Percentiles rank a stretch among this genome's conserved stretches.
Evolutionary conservation across 1,140 invertebrate species (phyloP).

Genomic region (Temnothorax nylanderi): DNA sequence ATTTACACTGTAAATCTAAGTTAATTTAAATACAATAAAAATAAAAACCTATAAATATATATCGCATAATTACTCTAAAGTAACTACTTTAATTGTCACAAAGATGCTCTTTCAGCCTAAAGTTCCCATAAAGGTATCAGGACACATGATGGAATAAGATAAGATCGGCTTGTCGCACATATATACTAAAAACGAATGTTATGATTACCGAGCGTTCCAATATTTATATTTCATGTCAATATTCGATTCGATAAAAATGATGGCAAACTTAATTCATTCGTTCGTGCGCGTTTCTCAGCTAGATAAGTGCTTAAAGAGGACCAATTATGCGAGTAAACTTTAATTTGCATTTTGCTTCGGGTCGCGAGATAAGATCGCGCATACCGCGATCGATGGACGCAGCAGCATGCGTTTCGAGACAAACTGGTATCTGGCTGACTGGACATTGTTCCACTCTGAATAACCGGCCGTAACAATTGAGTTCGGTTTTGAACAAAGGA

Average conservation of each 20-base stretch:
- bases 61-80: slow-evolving; percentile 2
- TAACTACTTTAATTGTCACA: not conserved
- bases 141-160: not conserved
- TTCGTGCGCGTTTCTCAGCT: slow-evolving; percentile 26
- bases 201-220: slow-evolving; percentile 15
- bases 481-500: slow-evolving; percentile 73
- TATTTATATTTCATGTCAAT: slow-evolving; percentile 38
- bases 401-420: slow-evolving; percentile 31
- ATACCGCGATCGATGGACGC: slow-evolving; percentile 33
- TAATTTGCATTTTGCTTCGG: slow-evolving; percentile 55
- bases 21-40: not conserved
- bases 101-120: not conserved
- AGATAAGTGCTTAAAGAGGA: slow-evolving; percentile 35
- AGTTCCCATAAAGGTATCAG: not conserved
- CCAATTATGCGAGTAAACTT: slow-evolving; percentile 54
- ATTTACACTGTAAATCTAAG: not conserved
- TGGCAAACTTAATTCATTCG: slow-evolving; percentile 12
- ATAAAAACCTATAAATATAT: not conserved
- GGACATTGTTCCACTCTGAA: slow-evolving; percentile 68
- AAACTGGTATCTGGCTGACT: slow-evolving; percentile 40
- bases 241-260: slow-evolving; percentile 14
- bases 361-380: slow-evolving; percentile 49
- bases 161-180: slow-evolving; percentile 1
- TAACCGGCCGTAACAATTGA: slow-evolving; percentile 70
- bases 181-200: not conserved